Percentiles rank a stretch among this genome's conserved stretches.
Conservation (phyloP, 2,113 vertebrate genomes). For the Arenaria interpres region DNA sequence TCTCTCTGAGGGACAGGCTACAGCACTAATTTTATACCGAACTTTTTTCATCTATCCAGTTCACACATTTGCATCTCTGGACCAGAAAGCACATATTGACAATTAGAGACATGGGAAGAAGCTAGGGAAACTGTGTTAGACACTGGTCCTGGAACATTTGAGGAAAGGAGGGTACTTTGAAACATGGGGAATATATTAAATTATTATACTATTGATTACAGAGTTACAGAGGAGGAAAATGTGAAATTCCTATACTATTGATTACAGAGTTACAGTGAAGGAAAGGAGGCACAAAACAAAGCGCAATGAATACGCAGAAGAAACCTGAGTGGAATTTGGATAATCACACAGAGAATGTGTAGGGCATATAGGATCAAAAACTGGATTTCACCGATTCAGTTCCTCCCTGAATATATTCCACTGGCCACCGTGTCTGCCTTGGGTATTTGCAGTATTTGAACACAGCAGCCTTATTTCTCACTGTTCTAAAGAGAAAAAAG, state of each 20-base stretch:
- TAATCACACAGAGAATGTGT: background rate
- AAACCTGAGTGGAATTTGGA: background rate
- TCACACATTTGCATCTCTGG: background rate
- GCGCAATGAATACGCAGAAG: background rate
- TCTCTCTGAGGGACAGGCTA: background rate
- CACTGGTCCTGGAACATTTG: background rate
- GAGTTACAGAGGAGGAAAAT: background rate
- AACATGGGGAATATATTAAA: background rate
- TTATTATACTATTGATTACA: background rate
- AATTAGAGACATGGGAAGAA: background rate
- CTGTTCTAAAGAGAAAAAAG: background rate
- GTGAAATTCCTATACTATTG: background rate
- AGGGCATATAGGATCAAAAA: background rate
- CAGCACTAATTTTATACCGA: background rate
- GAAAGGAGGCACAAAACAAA: background rate
- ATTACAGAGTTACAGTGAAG: background rate
- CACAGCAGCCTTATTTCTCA: background rate
- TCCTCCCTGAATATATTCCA: background rate
- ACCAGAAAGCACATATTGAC: background rate
- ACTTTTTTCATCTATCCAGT: background rate
- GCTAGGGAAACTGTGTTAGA: background rate
- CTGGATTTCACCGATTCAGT: background rate
- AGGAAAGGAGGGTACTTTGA: background rate
- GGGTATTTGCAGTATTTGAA: background rate
- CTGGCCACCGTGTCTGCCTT: background rate